Percentiles rank a stretch among this genome's conserved stretches.
Conservation (phyloP, 2,797 vertebrate species). For the Pangasius krempfi region DNA sequence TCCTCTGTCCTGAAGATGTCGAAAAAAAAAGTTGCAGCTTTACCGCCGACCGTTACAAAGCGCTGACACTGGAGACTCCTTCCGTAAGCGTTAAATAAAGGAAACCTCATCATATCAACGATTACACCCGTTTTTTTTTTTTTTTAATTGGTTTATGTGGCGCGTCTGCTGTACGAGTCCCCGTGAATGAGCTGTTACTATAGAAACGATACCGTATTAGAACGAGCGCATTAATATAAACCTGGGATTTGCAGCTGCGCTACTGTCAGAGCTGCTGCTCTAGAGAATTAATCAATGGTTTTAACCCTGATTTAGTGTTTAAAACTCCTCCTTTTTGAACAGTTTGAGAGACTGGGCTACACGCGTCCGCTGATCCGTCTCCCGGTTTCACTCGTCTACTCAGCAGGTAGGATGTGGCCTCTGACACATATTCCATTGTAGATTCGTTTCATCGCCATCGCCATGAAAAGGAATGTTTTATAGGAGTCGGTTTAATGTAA, state of each 20-base stretch:
- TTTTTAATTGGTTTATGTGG: neutral
- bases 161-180: neutral
- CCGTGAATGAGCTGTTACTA: neutral
- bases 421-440: neutral
- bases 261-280: neutral
- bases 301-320: no score
- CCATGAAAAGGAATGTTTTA: neutral
- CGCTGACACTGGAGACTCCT: constrained; percentile 1
- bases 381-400: constrained; percentile 82
- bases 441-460: neutral
- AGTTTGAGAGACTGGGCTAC: constrained; percentile 91
- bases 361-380: constrained; percentile 82
- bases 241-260: neutral
- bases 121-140: neutral
- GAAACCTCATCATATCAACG: neutral
- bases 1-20: no score
- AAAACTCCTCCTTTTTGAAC: constrained; percentile 39
- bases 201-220: neutral
- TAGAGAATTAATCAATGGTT: neutral
- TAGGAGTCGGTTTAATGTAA: neutral
- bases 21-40: neutral
- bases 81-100: neutral
- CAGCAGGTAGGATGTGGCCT: constrained; percentile 78
- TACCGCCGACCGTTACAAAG: neutral
- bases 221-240: neutral